Evolutionary conservation across 2,113 vertebrate species (phyloP), one percentile per base, ranked within the genome.

Genomic region (Machaerirhynchus nigripectus): DNA sequence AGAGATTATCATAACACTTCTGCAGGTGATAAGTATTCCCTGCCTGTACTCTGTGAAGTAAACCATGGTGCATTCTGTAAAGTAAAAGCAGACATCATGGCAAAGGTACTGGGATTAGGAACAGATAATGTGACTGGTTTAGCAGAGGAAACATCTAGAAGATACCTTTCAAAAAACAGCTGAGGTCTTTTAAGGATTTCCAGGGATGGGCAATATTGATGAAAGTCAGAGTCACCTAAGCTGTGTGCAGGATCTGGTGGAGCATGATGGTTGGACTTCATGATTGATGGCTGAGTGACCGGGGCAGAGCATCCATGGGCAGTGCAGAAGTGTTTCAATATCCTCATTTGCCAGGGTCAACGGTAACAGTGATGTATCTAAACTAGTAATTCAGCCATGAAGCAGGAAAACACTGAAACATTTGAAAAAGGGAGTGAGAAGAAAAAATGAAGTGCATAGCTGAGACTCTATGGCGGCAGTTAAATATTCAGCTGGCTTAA

Each of bases 1-100:
- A 85, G 89, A 94, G 98, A 97, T 97, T 59, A 97, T 96, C 60
- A 56, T 87, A 96, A 96, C 90, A 53, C 86, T 92, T 97, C 57
- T 65, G 90, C 91, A 93, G 95, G 94, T 79, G 95, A 89, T 91
- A 93, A 91, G 95, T 96, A 92, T 91, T 95, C 93, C 78, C 84
- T 61, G 59, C 74, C 80, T 96, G 85, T 95, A 81, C 50, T 93
- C 73, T 33, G 15, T 14, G 31, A 87, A 68, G 73, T n/a, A 87
- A 73, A 50, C 64, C 42, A 13, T 2, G 1, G n/a, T 70, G 69
- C 49, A 47, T 13, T 90, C 10, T 27, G 39, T 75, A 59, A 90
- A 84, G 52, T n/a, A 68, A 81, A 83, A 88, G 35, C 60, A 74
- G 64, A 46, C 60, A n/a, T 23, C 0, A 0, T 73, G 63, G 30